These are phyloP conservation scores for Caenorhabditis tropicalis DNA, from an alignment of 1,140 invertebrate species.

Conservation along the genomic window DNA sequence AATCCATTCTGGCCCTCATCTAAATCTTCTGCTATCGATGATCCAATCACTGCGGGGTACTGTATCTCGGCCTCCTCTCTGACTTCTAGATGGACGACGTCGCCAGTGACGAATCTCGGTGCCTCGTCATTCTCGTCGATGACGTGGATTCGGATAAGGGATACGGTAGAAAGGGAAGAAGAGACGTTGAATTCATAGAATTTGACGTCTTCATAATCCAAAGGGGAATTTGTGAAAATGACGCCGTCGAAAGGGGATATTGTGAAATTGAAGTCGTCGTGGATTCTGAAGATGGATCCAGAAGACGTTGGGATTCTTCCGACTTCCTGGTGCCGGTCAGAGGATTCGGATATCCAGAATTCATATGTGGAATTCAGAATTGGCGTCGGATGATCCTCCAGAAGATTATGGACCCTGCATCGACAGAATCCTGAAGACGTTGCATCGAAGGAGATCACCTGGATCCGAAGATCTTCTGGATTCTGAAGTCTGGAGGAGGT, in stretches of 20 bases:
- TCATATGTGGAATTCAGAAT: neutral
- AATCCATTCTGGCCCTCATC: conserved; percentile 9
- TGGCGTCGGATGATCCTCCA: neutral
- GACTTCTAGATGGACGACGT: neutral
- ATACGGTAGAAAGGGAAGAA: neutral
- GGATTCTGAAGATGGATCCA: neutral
- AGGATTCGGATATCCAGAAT: neutral
- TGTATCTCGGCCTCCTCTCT: neutral
- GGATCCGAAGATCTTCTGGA: neutral
- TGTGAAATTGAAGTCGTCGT: conserved; percentile 23
- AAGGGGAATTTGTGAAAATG: neutral
- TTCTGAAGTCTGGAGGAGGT: neutral
- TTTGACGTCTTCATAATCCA: neutral
- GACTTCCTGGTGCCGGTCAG: neutral
- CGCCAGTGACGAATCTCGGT: conserved; percentile 49
- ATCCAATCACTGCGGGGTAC: neutral
- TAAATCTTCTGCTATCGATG: conserved; percentile 42
- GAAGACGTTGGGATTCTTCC: neutral
- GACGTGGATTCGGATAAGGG: conserved; percentile 12
- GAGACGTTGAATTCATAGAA: neutral
- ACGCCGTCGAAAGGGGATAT: neutral
- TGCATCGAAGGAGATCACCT: conserved; percentile 6
- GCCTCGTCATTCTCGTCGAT: conserved; percentile 53
- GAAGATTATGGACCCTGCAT: neutral
- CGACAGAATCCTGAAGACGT: neutral